Percentiles rank a stretch among this genome's conserved stretches.
phyloP scores from a whole-genome alignment of 1,140 invertebrate species.

The Neoseiulus cucumeris region DNA sequence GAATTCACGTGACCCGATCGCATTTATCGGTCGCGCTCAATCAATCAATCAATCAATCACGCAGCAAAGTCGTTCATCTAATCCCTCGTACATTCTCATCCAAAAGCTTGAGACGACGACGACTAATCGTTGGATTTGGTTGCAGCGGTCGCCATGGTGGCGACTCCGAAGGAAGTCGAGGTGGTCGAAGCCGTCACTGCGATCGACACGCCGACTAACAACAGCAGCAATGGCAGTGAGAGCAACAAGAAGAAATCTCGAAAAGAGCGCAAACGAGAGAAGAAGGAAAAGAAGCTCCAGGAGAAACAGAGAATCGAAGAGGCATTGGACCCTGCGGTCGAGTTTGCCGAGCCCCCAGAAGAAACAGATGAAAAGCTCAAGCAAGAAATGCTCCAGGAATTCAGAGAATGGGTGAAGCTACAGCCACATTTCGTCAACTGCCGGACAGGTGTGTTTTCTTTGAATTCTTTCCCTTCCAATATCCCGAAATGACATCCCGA shows the following conservation, averaged over 20 bases:
- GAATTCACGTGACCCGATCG: no score
- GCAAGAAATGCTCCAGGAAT: constrained; percentile 3
- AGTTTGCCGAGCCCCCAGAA: background rate
- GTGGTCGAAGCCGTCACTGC: background rate
- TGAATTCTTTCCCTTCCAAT: no score
- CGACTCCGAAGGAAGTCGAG: background rate
- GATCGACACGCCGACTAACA: background rate
- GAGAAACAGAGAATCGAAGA: constrained; percentile 8
- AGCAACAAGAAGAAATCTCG: background rate
- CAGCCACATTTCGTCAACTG: constrained; percentile 19
- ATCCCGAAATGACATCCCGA: no score
- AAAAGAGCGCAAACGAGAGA: constrained; percentile 5
- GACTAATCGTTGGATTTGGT: no score
- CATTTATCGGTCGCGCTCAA: no score
- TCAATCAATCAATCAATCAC: no score
- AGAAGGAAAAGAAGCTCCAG: background rate
- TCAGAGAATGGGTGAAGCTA: constrained; percentile 15
- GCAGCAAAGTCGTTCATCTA: no score
- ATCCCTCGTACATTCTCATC: no score
- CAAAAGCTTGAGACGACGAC: no score
- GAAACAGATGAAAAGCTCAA: background rate
- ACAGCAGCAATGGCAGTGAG: background rate
- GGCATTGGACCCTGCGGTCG: background rate
- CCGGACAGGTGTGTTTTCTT: background rate
- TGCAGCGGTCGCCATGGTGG: background rate